phyloP scores from a whole-genome alignment of 2,113 vertebrate species.

The Colaptes auratus region DNA sequence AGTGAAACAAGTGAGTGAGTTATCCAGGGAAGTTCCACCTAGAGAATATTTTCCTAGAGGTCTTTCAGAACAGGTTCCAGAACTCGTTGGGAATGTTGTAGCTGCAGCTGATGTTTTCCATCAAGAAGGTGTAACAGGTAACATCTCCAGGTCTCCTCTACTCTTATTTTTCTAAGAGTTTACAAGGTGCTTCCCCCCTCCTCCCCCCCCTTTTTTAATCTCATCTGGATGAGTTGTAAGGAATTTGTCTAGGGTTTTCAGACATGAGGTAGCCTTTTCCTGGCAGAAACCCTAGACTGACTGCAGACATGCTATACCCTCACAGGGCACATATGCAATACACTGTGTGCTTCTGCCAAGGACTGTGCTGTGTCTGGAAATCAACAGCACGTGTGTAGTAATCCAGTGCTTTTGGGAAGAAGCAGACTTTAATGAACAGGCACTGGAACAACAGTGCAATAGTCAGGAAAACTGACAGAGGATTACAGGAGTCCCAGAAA shows the following conservation, averaged over 20 bases:
- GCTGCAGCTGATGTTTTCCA: not conserved
- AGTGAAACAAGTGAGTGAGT: not conserved
- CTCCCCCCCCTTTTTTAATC: not conserved
- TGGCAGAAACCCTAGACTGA: conserved; percentile 63
- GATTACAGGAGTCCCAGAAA: not conserved
- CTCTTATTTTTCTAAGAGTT: not conserved
- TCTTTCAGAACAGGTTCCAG: not conserved
- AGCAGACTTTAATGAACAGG: not conserved
- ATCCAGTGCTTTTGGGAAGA: conserved; percentile 14
- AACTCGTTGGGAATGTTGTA: not conserved
- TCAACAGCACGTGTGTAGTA: conserved; percentile 42
- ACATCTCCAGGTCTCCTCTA: not conserved
- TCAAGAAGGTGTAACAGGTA: not conserved
- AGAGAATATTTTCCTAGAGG: not conserved
- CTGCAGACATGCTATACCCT: conserved; percentile 64
- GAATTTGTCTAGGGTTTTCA: conserved; percentile 68
- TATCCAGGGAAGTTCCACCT: not conserved
- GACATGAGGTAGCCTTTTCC: conserved; percentile 72
- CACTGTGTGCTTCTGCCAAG: conserved; percentile 37
- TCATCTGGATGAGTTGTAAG: conserved; percentile 47
- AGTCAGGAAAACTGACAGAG: not conserved
- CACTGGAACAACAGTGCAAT: not conserved
- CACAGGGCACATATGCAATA: conserved; percentile 59
- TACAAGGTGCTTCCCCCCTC: not conserved
- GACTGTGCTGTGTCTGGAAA: conserved; percentile 41